These are phyloP conservation scores for Drosophila simulans DNA, from an alignment of 1,140 invertebrate genomes.

Conservation along the genomic window DNA sequence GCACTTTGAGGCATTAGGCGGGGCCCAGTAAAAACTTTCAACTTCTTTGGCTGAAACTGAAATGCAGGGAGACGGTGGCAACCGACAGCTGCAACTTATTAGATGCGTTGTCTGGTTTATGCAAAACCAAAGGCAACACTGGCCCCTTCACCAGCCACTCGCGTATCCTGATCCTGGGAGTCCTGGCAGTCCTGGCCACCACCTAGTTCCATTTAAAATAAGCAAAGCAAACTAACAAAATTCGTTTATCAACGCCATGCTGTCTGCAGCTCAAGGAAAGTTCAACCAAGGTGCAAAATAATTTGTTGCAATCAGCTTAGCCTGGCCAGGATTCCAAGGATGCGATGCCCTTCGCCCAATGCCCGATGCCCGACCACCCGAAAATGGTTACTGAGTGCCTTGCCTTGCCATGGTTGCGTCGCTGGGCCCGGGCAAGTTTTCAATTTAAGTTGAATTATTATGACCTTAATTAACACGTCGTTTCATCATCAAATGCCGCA, in stretches of 20 bases:
- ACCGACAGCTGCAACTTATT: slow-evolving; percentile 78
- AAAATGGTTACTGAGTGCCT: slow-evolving; percentile 4
- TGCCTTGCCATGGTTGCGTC: not conserved
- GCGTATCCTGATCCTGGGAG: not conserved
- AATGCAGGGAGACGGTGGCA: not conserved
- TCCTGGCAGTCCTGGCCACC: slow-evolving; percentile 3
- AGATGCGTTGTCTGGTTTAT: slow-evolving; percentile 68
- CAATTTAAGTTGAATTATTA: slow-evolving; percentile 83
- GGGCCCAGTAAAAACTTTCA: slow-evolving; percentile 39
- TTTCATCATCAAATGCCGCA: slow-evolving; percentile 81
- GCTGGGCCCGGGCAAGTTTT: slow-evolving; percentile 67
- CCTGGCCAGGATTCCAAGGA: slow-evolving; percentile 49
- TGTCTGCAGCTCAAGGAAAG: slow-evolving; percentile 76
- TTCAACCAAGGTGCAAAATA: slow-evolving; percentile 82
- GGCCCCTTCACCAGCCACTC: slow-evolving; percentile 17
- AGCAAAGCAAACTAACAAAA: slow-evolving; percentile 82
- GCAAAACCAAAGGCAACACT: slow-evolving; percentile 77
- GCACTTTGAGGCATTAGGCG: slow-evolving; percentile 67
- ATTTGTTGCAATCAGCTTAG: slow-evolving; percentile 83
- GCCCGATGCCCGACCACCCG: not conserved
- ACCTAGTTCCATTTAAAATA: slow-evolving; percentile 72
- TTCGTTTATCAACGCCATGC: slow-evolving; percentile 81
- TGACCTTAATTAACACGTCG: slow-evolving; percentile 83
- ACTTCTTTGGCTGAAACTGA: slow-evolving; percentile 29
- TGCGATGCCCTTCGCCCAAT: slow-evolving; percentile 12